Conservation (phyloP, 2,888 invertebrate species). For the Nymphalis c-album region DNA sequence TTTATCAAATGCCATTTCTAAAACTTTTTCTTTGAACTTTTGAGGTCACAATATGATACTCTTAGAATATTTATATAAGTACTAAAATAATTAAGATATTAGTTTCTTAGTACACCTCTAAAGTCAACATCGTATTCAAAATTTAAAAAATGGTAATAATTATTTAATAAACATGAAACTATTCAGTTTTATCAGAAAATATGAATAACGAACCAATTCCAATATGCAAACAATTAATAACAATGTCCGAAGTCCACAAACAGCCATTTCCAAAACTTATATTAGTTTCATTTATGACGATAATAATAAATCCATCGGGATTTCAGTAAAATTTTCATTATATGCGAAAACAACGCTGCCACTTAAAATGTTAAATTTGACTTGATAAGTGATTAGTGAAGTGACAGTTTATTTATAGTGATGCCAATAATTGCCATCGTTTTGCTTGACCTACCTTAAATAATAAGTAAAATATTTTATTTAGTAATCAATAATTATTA, state of each 20-base stretch:
- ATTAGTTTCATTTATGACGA: slow-evolving; percentile 34
- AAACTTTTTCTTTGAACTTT: not conserved
- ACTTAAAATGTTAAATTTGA: not conserved
- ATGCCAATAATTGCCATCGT: not conserved
- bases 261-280: slow-evolving; percentile 62
- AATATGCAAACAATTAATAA: slow-evolving; percentile 74
- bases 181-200: slow-evolving; percentile 9
- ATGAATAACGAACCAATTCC: slow-evolving; percentile 61
- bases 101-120: not conserved
- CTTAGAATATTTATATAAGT: too few relatives aligned
- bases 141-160: not conserved
- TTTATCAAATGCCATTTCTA: not conserved
- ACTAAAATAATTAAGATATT: too few relatives aligned
- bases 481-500: too few relatives aligned
- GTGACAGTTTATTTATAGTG: not conserved
- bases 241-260: slow-evolving; percentile 73
- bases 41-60: too few relatives aligned
- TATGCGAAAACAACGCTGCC: slow-evolving; percentile 30
- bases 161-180: not conserved
- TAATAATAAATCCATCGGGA: slow-evolving; percentile 26
- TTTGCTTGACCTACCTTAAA: too few relatives aligned
- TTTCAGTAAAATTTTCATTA: slow-evolving; percentile 31
- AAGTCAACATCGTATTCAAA: not conserved
- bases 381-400: not conserved
- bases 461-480: too few relatives aligned